Evolutionary conservation across 2,797 vertebrate species (phyloP).

Genomic region (Anguilla pacifica): DNA sequence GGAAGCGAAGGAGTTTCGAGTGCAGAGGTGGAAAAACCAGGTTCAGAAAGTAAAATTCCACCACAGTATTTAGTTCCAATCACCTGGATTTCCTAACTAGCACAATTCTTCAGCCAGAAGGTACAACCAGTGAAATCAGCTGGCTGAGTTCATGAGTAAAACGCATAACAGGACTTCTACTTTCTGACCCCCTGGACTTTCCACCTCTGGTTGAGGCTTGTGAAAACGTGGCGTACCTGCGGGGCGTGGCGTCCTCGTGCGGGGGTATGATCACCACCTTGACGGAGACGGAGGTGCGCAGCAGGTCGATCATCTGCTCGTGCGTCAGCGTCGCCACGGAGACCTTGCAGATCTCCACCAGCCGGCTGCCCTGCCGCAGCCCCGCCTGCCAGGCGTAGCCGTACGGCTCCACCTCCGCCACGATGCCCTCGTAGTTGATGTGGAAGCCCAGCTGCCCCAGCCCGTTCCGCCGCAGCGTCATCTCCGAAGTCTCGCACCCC

Average conservation of each 20-base stretch:
- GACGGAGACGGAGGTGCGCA: conserved; percentile 92
- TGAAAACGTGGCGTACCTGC: conserved; percentile 76
- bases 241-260: conserved; percentile 91
- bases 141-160: too few species aligned
- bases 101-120: too few species aligned
- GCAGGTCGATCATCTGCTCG: conserved; percentile 97
- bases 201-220: too few species aligned
- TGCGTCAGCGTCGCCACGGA: conserved; percentile 94
- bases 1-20: not conserved
- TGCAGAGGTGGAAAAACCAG: too few species aligned
- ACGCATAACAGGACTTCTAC: too few species aligned
- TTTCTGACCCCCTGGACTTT: too few species aligned
- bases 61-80: too few species aligned
- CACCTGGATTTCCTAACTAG: too few species aligned
- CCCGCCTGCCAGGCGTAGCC: conserved; percentile 98
- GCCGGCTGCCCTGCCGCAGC: conserved; percentile 90
- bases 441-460: conserved; percentile 98
- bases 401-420: conserved; percentile 96
- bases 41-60: too few species aligned
- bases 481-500: conserved; percentile 93
- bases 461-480: conserved; percentile 94
- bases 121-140: too few species aligned
- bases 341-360: conserved; percentile 98
- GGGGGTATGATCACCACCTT: conserved; percentile 96
- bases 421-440: conserved; percentile 97